Conservation (phyloP, 2,888 invertebrate genomes). For the Sarcophaga subvicina region DNA sequence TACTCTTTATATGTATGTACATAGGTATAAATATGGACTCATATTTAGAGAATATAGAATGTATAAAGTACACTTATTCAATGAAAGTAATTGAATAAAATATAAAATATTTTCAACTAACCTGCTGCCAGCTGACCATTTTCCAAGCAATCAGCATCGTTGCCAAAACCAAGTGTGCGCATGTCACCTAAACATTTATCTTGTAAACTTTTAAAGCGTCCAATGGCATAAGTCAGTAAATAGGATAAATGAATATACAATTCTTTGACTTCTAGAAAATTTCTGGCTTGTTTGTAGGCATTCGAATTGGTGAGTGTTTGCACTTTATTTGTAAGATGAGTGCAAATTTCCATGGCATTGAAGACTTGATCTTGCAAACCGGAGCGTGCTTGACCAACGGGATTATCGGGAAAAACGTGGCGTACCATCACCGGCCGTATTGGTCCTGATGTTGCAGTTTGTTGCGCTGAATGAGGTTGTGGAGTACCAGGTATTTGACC, state of each 20-base stretch:
- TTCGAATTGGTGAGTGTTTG: conserved; percentile 81
- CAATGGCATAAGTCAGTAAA: conserved; percentile 81
- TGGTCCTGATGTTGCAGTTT: conserved; percentile 33
- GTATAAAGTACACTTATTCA: background rate
- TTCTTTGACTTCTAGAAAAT: conserved; percentile 80
- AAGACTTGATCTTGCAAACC: conserved; percentile 81
- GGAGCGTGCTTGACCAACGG: conserved; percentile 78
- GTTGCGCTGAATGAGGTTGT: conserved; percentile 47
- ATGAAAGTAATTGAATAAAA: conserved; percentile 3
- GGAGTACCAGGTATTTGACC: conserved; percentile 62
- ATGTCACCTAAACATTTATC: conserved; percentile 81
- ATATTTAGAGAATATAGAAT: too few relatives aligned
- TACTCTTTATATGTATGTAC: too few relatives aligned
- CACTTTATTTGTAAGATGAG: conserved; percentile 80
- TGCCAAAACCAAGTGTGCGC: conserved; percentile 80
- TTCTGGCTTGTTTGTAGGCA: conserved; percentile 80
- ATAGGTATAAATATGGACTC: too few relatives aligned
- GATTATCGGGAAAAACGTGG: conserved; percentile 76
- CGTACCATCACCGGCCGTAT: conserved; percentile 75
- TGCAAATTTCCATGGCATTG: conserved; percentile 80
- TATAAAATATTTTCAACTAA: conserved; percentile 70
- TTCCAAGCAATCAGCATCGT: conserved; percentile 80
- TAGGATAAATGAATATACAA: conserved; percentile 81
- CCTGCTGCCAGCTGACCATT: conserved; percentile 81
- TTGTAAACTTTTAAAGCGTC: conserved; percentile 80